These are phyloP conservation scores for Megaptera novaeangliae DNA, from an alignment of 2,113 vertebrate genomes.

Conservation along the genomic window DNA sequence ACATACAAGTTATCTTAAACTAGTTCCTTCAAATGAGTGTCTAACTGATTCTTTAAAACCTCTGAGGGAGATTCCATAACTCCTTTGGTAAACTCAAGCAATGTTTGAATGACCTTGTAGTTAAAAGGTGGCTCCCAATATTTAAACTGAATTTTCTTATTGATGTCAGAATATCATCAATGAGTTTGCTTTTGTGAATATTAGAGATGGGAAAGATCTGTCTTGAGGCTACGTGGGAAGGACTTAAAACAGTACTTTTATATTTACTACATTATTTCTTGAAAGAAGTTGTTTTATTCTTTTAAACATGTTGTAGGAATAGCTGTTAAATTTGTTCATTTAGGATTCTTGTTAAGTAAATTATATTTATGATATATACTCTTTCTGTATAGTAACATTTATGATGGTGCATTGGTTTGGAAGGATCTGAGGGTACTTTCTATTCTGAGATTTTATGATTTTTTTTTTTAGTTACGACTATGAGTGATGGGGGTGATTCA, in stretches of 20 bases:
- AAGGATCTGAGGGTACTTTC: not conserved
- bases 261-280: not conserved
- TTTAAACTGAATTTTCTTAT: conserved; percentile 4
- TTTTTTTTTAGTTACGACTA: not conserved
- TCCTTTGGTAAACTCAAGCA: not conserved
- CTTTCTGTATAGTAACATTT: not conserved
- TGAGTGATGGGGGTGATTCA: conserved; percentile 28
- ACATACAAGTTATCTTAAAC: conserved; percentile 41
- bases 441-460: not conserved
- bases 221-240: not conserved
- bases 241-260: not conserved
- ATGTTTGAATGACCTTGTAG: not conserved
- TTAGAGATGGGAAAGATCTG: not conserved
- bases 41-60: conserved; percentile 15
- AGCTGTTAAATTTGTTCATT: not conserved
- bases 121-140: not conserved
- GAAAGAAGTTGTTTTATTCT: not conserved
- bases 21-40: conserved; percentile 43
- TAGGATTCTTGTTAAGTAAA: not conserved
- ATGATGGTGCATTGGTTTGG: not conserved
- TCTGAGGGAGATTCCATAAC: not conserved
- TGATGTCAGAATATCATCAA: not conserved
- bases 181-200: conserved; percentile 7
- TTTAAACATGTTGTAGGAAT: not conserved
- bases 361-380: not conserved